A percentile compares a stretch with the other conserved stretches of the same genome.
phyloP scores from a whole-genome alignment of 2,888 invertebrate species.

The Dorcus parallelipipedus region DNA sequence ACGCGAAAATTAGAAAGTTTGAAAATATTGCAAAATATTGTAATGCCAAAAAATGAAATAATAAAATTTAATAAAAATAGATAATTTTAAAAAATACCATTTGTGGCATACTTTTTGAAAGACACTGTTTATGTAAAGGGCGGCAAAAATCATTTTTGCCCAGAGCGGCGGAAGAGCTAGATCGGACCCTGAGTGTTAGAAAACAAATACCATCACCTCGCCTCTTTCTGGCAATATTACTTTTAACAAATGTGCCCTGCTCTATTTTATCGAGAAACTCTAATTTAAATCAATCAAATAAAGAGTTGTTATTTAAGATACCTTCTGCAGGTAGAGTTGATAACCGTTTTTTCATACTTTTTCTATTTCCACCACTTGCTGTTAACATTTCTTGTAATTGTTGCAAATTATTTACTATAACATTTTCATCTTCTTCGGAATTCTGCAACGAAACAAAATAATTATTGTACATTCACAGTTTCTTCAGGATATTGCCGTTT shows the following conservation, averaged over 20 bases:
- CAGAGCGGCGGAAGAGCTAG: too few species aligned
- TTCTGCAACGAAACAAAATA: too few species aligned
- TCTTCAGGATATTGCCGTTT: too few species aligned
- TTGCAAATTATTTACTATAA: conserved; percentile 46
- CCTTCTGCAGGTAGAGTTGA: conserved; percentile 38
- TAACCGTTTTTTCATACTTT: conserved; percentile 34
- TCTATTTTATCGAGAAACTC: not conserved
- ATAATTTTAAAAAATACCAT: too few species aligned
- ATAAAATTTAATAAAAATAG: too few species aligned
- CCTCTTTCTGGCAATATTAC: not conserved
- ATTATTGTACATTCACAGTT: too few species aligned
- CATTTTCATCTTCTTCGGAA: not conserved
- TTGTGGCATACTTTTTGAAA: too few species aligned
- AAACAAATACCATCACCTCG: not conserved
- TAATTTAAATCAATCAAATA: not conserved
- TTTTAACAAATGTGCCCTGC: not conserved
- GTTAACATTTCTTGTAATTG: conserved; percentile 53
- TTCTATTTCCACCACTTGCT: conserved; percentile 42
- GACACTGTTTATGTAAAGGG: too few species aligned
- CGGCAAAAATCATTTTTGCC: too few species aligned
- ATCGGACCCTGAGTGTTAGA: not conserved
- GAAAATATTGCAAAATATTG: too few species aligned
- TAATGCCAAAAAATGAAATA: too few species aligned
- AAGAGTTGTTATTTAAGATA: not conserved
- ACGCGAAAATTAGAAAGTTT: too few species aligned